Conservation (phyloP, 2,888 invertebrate genomes). For the Orchesellides sinensis region DNA sequence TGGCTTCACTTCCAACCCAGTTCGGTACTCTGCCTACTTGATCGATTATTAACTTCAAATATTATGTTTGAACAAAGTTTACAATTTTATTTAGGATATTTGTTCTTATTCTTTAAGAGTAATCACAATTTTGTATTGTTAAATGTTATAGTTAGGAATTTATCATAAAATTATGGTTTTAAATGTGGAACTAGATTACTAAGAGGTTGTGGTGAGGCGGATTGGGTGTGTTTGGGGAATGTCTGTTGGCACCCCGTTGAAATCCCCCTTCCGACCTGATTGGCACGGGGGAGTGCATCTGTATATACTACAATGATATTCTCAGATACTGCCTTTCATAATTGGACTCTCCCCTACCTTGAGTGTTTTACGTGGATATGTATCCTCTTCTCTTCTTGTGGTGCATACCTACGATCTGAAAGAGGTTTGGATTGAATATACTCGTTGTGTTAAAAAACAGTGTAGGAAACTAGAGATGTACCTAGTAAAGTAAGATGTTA, state of each 20-base stretch:
- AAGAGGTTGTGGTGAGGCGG: conserved; percentile 54
- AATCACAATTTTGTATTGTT: neutral
- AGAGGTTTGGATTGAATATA: conserved; percentile 57
- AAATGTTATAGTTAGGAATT: neutral
- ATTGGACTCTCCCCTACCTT: conserved; percentile 55
- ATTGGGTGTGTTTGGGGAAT: conserved; percentile 71
- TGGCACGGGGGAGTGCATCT: conserved; percentile 66
- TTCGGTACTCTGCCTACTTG: conserved; percentile 55
- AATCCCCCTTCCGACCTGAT: conserved; percentile 70
- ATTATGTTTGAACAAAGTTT: too few species aligned
- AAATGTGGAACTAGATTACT: conserved; percentile 31
- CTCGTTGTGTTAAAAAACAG: too few species aligned
- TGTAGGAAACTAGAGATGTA: too few species aligned
- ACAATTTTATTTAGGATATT: too few species aligned
- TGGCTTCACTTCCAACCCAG: conserved; percentile 51
- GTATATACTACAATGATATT: conserved; percentile 26
- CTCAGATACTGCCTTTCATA: conserved; percentile 46
- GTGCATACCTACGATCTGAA: conserved; percentile 20
- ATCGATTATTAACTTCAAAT: conserved; percentile 63
- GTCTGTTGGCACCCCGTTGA: conserved; percentile 65
- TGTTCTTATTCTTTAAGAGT: neutral
- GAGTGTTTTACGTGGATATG: neutral
- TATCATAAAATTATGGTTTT: neutral
- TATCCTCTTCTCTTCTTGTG: conserved; percentile 10
- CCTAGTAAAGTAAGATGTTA: too few species aligned